Evolutionary conservation across 2,797 vertebrate genomes (phyloP), one percentile per base, ranked within the genome.

Genomic region (Pelodytes ibericus): DNA sequence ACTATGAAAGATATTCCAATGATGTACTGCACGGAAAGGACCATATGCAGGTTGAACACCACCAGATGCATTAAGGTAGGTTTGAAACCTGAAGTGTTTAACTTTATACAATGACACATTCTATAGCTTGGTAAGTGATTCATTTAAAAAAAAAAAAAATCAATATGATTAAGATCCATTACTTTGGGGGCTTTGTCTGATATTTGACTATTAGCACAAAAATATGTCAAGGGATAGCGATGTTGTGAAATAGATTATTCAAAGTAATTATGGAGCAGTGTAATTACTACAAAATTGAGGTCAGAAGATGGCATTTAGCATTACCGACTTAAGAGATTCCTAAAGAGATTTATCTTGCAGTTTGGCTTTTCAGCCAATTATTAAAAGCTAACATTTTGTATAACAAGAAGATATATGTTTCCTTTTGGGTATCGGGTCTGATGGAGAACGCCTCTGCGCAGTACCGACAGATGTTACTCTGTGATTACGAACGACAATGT

Each of bases 271-370:
- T 72, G 41, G 62, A 36, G 41, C 62, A 72, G 65, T 78, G 69
- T 78, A 78, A 78, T 78, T 78, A 78, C 56, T 25, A 61, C 62
- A 49, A 49, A 59, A 78, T 78, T 67, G 75, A 78, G 75, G 75
- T 78, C 75, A 78, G 69, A 25, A 78, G 75, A 78, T 78, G 75
- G 69, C 69, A 78, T 78, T 78, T 78, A 53, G 69, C 56, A 29
- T 78, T 39, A n/a, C 60, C 51, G 75, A 72, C 75, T 47, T 77
- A 71, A 58, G 68, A 77, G 75, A 77, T 77, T 77, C 68, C 75
- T 39, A 24, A 65, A 20, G 61, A 78, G 53, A 66, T 78, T 72
- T 67, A 66, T 72, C 69, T 33, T 58, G 51, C 75, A 31, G 47
- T 72, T 53, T 78, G 75, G 24, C 62, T 66, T 57, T 41, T 24